phyloP scores from a whole-genome alignment of 2,888 invertebrate genomes.

The Nezara viridula region DNA sequence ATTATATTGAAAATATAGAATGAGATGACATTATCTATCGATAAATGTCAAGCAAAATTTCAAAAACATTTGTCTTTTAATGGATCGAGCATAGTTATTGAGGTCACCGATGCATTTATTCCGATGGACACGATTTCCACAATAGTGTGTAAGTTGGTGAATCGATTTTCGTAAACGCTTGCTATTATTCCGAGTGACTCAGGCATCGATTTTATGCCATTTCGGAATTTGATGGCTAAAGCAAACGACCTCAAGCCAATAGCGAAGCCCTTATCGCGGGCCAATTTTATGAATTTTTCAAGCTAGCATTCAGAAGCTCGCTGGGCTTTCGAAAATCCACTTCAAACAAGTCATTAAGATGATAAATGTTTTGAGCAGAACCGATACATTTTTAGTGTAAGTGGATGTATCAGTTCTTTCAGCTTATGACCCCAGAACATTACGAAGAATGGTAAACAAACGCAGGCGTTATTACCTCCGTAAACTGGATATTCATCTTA shows the following conservation, averaged over 20 bases:
- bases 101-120: not conserved
- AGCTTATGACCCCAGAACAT: not conserved
- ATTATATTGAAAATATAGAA: no score
- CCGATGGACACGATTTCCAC: not conserved
- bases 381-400: not conserved
- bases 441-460: no score
- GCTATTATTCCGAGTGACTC: not conserved
- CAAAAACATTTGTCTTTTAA: not conserved
- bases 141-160: not conserved
- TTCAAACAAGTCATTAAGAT: not conserved
- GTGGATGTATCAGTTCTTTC: not conserved
- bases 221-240: not conserved
- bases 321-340: not conserved
- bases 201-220: slow-evolving; percentile 15
- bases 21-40: no score
- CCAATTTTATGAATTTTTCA: not conserved
- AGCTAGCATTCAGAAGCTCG: not conserved
- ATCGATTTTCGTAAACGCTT: slow-evolving; percentile 28
- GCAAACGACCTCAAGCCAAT: not conserved
- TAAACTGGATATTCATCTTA: no score
- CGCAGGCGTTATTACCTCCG: no score
- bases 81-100: not conserved
- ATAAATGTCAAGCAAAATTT: not conserved
- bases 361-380: not conserved
- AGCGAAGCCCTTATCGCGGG: not conserved